Evolutionary conservation across 2,888 invertebrate species (phyloP).

Genomic region (Drosophila limbata): DNA sequence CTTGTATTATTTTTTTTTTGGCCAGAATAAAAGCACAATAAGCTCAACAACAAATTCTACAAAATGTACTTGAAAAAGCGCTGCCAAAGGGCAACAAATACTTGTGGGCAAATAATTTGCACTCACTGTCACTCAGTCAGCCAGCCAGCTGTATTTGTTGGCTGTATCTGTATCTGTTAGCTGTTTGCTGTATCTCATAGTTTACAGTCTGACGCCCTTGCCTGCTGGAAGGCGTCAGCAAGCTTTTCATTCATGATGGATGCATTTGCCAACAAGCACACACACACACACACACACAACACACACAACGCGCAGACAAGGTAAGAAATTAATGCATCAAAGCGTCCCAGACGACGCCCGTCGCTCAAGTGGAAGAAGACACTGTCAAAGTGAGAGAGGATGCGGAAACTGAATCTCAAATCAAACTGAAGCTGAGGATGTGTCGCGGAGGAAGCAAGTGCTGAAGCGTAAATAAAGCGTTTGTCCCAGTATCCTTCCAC

Average conservation of each 20-base stretch:
- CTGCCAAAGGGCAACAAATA: conserved; percentile 66
- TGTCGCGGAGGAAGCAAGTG: conserved; percentile 43
- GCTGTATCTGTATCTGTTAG: conserved; percentile 25
- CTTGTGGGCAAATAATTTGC: conserved; percentile 67
- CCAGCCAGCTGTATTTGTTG: conserved; percentile 9
- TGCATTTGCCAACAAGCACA: conserved; percentile 54
- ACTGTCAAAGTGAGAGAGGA: conserved; percentile 7
- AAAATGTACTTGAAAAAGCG: conserved; percentile 32
- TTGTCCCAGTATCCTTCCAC: conserved; percentile 35
- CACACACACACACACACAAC: not conserved
- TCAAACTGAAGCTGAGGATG: conserved; percentile 12
- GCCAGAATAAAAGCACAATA: conserved; percentile 12
- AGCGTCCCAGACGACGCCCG: conserved; percentile 61
- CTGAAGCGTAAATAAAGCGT: conserved; percentile 61
- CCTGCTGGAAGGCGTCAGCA: conserved; percentile 13
- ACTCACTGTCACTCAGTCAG: conserved; percentile 40
- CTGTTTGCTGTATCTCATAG: conserved; percentile 65
- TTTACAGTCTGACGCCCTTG: conserved; percentile 83
- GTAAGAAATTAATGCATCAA: conserved; percentile 80
- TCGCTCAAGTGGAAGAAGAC: conserved; percentile 72
- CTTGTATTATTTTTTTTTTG: not conserved
- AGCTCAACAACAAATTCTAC: conserved; percentile 22
- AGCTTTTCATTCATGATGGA: conserved; percentile 74
- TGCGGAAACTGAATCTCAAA: conserved; percentile 3
- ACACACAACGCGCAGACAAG: conserved; percentile 38